These are phyloP conservation scores for Latrodectus elegans DNA, from an alignment of 2,888 invertebrate genomes.

Conservation along the genomic window DNA sequence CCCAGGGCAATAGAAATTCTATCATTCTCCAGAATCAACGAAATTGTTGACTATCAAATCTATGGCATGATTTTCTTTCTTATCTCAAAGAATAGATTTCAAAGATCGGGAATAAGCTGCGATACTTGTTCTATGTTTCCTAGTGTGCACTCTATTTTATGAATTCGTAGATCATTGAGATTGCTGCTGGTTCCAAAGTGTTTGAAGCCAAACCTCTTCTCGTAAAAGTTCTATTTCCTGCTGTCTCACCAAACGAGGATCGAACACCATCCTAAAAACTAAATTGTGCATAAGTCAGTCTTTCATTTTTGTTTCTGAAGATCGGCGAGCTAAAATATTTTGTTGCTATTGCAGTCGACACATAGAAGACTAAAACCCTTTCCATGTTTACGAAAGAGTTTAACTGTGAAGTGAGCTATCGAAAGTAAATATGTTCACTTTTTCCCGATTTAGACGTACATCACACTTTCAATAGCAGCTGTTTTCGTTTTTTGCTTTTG, in stretches of 20 bases:
- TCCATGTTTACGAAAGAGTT: conserved; percentile 61
- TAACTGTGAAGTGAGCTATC: conserved; percentile 28
- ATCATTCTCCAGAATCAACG: too few relatives aligned
- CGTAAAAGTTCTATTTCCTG: conserved; percentile 38
- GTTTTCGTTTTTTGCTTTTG: too few relatives aligned
- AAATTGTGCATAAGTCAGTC: conserved; percentile 53
- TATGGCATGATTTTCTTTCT: too few relatives aligned
- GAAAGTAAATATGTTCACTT: conserved; percentile 2
- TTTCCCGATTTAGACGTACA: neutral
- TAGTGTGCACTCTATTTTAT: conserved; percentile 23
- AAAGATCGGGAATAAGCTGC: too few relatives aligned
- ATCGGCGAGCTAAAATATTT: conserved; percentile 55
- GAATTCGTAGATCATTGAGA: conserved; percentile 17
- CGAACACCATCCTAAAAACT: conserved; percentile 18
- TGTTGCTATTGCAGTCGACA: conserved; percentile 40
- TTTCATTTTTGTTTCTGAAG: conserved; percentile 24
- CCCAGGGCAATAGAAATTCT: too few relatives aligned
- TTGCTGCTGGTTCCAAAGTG: neutral
- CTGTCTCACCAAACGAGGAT: conserved; percentile 20
- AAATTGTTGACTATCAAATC: too few relatives aligned
- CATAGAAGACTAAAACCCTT: conserved; percentile 56
- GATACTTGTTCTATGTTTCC: too few relatives aligned
- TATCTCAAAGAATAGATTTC: too few relatives aligned
- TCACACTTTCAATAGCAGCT: too few relatives aligned
- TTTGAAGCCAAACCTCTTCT: conserved; percentile 12